Conservation (phyloP, 1,140 invertebrate species). For the Formica selysi region DNA sequence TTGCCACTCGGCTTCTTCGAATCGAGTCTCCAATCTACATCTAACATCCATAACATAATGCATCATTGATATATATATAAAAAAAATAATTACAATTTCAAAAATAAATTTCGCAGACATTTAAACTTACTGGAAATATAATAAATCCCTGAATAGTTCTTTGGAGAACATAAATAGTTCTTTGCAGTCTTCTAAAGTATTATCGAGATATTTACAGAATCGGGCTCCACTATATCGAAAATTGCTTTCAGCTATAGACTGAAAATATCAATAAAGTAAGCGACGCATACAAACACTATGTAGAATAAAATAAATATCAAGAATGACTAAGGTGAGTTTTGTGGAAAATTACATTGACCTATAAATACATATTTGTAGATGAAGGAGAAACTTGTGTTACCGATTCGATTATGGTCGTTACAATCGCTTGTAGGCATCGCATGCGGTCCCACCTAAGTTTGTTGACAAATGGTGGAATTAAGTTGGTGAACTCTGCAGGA, state of each 20-base stretch:
- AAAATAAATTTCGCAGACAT: neutral
- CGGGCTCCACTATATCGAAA: conserved; percentile 90
- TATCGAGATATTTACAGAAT: conserved; percentile 88
- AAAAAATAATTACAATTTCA: neutral
- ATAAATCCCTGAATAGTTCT: conserved; percentile 85
- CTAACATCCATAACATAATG: conserved; percentile 66
- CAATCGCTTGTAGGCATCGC: conserved; percentile 85
- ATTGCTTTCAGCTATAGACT: conserved; percentile 89
- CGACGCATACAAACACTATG: neutral
- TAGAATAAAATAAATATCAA: conserved; percentile 4
- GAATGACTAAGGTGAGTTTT: neutral
- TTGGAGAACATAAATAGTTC: neutral
- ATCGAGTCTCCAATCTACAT: conserved; percentile 81
- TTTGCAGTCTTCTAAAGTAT: neutral
- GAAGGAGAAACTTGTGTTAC: conserved; percentile 78
- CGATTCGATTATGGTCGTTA: conserved; percentile 88
- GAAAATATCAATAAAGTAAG: conserved; percentile 65
- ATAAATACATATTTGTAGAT: neutral
- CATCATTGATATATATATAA: neutral
- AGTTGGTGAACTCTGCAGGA: conserved; percentile 88
- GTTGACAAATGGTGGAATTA: conserved; percentile 87
- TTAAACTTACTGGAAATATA: conserved; percentile 81
- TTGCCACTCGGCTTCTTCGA: conserved; percentile 75
- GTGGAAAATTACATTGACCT: neutral
- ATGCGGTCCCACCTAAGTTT: conserved; percentile 86